Conservation (phyloP, 2,888 invertebrate genomes). For the Corythucha ciliata region DNA sequence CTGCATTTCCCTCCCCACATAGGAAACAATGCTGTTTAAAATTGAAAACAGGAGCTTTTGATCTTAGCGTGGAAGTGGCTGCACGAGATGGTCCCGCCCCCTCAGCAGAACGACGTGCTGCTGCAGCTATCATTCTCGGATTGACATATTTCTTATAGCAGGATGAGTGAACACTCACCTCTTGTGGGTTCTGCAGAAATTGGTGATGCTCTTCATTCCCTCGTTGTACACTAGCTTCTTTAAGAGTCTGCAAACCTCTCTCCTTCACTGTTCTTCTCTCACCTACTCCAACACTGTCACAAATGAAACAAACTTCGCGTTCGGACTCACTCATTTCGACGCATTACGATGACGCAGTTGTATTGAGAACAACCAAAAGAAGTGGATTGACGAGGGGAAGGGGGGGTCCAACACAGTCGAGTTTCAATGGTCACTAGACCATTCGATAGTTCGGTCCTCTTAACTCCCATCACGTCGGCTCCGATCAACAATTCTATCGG, state of each 20-base stretch:
- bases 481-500: too few relatives aligned
- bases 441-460: too few relatives aligned
- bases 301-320: not conserved
- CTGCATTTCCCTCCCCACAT: conserved; percentile 2
- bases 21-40: conserved; percentile 18
- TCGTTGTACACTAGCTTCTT: not conserved
- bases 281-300: conserved; percentile 1
- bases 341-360: too few relatives aligned
- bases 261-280: not conserved
- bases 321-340: not conserved
- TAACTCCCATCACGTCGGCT: too few relatives aligned
- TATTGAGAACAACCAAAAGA: too few relatives aligned
- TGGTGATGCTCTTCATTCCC: too few relatives aligned
- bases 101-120: not conserved
- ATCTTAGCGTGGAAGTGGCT: not conserved
- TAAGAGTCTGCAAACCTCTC: not conserved
- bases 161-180: not conserved
- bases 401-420: too few relatives aligned
- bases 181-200: too few relatives aligned
- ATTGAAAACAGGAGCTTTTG: conserved; percentile 1
- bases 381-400: too few relatives aligned
- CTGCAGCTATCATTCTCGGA: not conserved
- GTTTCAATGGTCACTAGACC: too few relatives aligned
- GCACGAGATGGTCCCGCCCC: not conserved
- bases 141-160: not conserved